phyloP scores from a whole-genome alignment of 2,888 invertebrate species.

The Megamerina dolium region DNA sequence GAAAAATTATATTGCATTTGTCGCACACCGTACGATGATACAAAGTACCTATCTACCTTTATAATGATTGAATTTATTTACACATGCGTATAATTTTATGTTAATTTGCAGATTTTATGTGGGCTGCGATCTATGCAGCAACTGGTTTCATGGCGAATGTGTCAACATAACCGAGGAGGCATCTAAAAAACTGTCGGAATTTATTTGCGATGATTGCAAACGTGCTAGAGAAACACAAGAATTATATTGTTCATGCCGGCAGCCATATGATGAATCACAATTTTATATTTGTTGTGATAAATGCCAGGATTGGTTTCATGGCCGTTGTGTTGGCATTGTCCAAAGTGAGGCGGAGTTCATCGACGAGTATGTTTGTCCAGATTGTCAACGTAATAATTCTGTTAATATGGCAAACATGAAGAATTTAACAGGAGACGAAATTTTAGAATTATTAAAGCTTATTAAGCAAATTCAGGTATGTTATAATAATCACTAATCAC shows the following conservation, averaged over 20 bases:
- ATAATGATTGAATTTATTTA: not conserved
- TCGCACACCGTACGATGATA: constrained; percentile 90
- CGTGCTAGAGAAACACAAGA: constrained; percentile 84
- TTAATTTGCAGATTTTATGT: constrained; percentile 76
- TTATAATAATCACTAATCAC: not conserved
- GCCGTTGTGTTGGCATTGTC: constrained; percentile 90
- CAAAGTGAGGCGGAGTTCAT: constrained; percentile 92
- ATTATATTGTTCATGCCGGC: constrained; percentile 90
- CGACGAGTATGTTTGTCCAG: constrained; percentile 94
- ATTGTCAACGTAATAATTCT: constrained; percentile 84
- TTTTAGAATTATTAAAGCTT: constrained; percentile 75
- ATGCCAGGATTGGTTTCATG: constrained; percentile 99
- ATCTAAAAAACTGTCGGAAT: constrained; percentile 85
- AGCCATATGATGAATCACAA: constrained; percentile 95
- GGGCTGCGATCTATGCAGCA: constrained; percentile 94
- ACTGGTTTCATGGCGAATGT: constrained; percentile 98
- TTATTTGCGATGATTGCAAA: constrained; percentile 79
- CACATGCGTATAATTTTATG: not conserved
- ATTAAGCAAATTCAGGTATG: constrained; percentile 81
- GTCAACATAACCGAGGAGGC: constrained; percentile 89
- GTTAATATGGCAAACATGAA: constrained; percentile 89
- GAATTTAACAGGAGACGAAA: constrained; percentile 70
- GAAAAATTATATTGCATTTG: constrained; percentile 88
- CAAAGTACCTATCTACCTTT: constrained; percentile 59
- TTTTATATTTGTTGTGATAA: constrained; percentile 99